Base-by-base conservation (phyloP, 2,113 vertebrate species). In the Platichthys flesus region DNA sequence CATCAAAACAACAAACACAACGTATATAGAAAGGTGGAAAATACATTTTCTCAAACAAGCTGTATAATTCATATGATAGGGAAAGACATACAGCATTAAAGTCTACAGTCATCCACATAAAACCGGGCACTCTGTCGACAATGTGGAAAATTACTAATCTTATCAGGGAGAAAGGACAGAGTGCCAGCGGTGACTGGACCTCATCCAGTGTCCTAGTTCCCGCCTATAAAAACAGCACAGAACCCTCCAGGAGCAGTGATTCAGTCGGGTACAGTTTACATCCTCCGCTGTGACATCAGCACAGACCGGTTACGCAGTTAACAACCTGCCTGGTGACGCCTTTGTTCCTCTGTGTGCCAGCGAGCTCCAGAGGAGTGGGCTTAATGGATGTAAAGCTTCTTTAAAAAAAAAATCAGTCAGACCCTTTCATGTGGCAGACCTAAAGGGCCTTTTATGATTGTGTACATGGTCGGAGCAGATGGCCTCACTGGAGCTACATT, bases 91-190 rank as follows among this genome's bases (percentile, higher is more conserved):
- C 20, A 10, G 18, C 5, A 21, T 21, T 3, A 26, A 21, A 0
- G 31, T 24, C 42, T 2, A 31, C 1, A 31, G 3, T n/a, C 26
- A 18, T 1, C 0, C 4, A 26, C 9, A 49, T 21, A 4, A 61
- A 62, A 42, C 18, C 2, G 51, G 42, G 20, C 12, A 9, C 40
- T 24, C 45, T 8, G 51, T 55, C n/a, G 8, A 54, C 52, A 37
- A 5, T 9, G 52, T 74, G 81, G 83, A 88, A 88, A 88, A 72
- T 72, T 66, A 83, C 85, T 68, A 69, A 31, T 63, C 61, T 63
- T 76, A 77, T 82, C 78, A 58, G 57, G 63, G 76, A 55, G 71
- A 78, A 3, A 70, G 52, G 20, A 59, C 59, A 65, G 37, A 71
- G 51, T 16, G 16, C 16, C 85, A 83, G 79, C 72, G 73, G 63